Evolutionary conservation across 2,888 invertebrate genomes (phyloP).

Genomic region (Arge pagana): DNA sequence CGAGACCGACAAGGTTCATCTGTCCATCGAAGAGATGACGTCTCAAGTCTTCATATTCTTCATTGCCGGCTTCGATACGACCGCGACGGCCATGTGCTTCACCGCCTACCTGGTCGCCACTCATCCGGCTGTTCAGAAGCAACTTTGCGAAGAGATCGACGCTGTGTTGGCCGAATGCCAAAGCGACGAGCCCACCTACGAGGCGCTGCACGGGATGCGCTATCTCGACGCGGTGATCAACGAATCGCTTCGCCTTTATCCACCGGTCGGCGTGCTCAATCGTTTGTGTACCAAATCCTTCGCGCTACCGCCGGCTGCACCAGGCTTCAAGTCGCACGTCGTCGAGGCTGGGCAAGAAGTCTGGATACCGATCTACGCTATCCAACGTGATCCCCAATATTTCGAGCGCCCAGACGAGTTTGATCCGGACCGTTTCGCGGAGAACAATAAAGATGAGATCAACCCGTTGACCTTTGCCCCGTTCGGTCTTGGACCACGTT

Average conservation of each 20-base stretch:
- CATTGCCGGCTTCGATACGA: slow-evolving; percentile 34
- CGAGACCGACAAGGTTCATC: neutral
- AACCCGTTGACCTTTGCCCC: slow-evolving; percentile 50
- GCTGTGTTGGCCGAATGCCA: slow-evolving; percentile 36
- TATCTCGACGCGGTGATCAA: slow-evolving; percentile 63
- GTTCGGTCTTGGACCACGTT: slow-evolving; percentile 6
- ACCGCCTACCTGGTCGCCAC: slow-evolving; percentile 26
- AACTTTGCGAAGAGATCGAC: slow-evolving; percentile 34
- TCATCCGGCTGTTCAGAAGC: slow-evolving; percentile 30
- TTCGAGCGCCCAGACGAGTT: slow-evolving; percentile 54
- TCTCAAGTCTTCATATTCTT: slow-evolving; percentile 3
- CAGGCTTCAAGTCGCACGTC: slow-evolving; percentile 41
- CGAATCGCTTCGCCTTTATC: slow-evolving; percentile 46
- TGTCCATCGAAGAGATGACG: slow-evolving; percentile 10
- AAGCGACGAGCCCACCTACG: slow-evolving; percentile 55
- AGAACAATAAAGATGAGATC: slow-evolving; percentile 44
- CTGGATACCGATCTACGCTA: slow-evolving; percentile 46
- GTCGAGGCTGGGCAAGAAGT: slow-evolving; percentile 46
- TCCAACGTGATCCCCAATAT: slow-evolving; percentile 52
- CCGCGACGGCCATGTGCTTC: slow-evolving; percentile 20
- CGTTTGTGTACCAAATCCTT: slow-evolving; percentile 47
- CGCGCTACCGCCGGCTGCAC: slow-evolving; percentile 45
- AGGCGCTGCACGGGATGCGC: slow-evolving; percentile 58
- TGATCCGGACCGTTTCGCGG: slow-evolving; percentile 54
- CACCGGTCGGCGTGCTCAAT: slow-evolving; percentile 40